Base-by-base conservation (phyloP, 2,888 invertebrate species). In the Campoplex capitator region DNA sequence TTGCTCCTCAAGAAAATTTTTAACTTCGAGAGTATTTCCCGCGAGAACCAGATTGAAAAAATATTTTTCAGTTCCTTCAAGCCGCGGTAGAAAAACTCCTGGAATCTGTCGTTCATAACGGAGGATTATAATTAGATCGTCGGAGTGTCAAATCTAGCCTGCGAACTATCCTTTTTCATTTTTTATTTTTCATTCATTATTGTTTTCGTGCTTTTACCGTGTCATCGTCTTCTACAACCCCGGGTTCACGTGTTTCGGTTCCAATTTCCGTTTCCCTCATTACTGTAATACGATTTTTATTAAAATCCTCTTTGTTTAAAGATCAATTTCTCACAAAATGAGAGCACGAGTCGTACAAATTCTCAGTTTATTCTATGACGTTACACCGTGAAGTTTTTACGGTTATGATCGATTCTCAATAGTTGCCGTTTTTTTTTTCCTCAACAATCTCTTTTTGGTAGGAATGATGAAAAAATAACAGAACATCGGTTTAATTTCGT, bases 11-110 rank as follows among this genome's bases (percentile, higher is more conserved):
- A 96, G 91, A 91, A 95, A 95, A 62, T 94, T 92, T 89, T 93
- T 92, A 0, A 95, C 95, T 0, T 93, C 94, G 1, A 92, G 84
- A 0, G 96, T 94, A 88, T 95, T 95, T 87, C 95, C 95, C 11
- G 92, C 91, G 0, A 91, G 89, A 2, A 96, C 96, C 32, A 96
- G 89, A 86, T 95, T 95, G 88, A 96, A 95, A 90, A 96, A 96
- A 38, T 94, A 92, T 78, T 94, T 95, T 91, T 96, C 96, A 3
- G 90, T 89, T 8, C 95, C 94, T 88, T 95, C 95, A 23, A 96
- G 92, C 88, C 95, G 95, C 0, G 96, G 96, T 56, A 96, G 93
- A 38, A 95, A 91, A 81, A 96, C 95, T 88, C 95, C 95, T 16
- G 94, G 93, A 73, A 89, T 89, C 88, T 91, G 79, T 54, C 54